Percentiles rank a stretch among this genome's conserved stretches.
phyloP scores from a whole-genome alignment of 2,797 vertebrate species.

The Adelosebastes latens region DNA sequence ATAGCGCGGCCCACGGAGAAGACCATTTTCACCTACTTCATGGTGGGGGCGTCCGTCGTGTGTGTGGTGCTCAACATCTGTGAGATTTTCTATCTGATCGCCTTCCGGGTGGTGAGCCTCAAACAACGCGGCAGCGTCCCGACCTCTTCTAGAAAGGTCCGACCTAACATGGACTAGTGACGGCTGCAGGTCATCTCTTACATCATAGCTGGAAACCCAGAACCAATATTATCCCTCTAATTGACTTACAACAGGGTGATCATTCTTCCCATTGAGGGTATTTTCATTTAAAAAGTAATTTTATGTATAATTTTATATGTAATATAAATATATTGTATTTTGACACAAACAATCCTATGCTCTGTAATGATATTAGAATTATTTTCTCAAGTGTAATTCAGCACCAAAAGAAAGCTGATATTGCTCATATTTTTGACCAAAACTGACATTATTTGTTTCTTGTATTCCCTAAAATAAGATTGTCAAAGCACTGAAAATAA shows the following conservation, averaged over 20 bases:
- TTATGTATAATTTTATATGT: not conserved
- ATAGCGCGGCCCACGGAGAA: constrained; percentile 93
- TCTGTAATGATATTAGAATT: not conserved
- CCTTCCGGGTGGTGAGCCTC: constrained; percentile 72
- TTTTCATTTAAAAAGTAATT: not conserved
- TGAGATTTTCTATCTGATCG: constrained; percentile 92
- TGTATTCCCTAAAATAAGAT: not conserved
- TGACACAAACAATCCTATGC: not conserved
- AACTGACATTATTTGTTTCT: not conserved
- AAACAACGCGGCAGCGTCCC: constrained; percentile 39
- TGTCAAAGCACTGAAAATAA: constrained; percentile 16
- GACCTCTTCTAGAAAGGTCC: not conserved
- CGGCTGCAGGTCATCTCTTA: not conserved
- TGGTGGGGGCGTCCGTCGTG: constrained; percentile 90
- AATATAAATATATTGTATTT: not conserved
- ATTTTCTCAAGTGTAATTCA: not conserved
- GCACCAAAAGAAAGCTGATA: not conserved
- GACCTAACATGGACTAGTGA: constrained; percentile 13
- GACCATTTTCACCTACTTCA: constrained; percentile 93
- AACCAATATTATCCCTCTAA: not conserved
- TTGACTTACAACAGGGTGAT: not conserved
- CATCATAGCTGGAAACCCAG: not conserved
- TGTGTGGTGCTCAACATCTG: constrained; percentile 91
- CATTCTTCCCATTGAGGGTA: not conserved
- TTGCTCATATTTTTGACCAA: not conserved